Evolutionary conservation across 2,888 invertebrate genomes (phyloP), one percentile per base, ranked within the genome.

Genomic region (Eremobia ochroleuca): DNA sequence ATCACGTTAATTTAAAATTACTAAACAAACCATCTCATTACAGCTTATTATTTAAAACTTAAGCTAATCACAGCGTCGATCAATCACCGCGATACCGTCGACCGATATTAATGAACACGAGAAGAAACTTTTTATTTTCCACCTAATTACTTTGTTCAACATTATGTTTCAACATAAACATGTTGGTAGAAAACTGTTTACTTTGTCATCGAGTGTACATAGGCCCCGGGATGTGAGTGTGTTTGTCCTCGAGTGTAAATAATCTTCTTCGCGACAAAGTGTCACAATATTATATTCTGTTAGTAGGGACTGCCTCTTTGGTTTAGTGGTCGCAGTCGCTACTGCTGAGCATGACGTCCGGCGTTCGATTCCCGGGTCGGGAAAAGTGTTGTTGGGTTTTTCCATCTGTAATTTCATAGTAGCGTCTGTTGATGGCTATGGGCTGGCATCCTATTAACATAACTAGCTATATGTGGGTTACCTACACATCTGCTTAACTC

Each of bases 51-150:
- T 87, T 87, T 87, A 85, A 83, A 81, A 82, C 65, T 85, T 76
- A 77, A 79, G 71, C 79, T 85, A 90, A 92, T 91, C 90, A 91
- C 84, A 75, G 70, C 74, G 69, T 73, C 90, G 84, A 92, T 91
- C 88, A 88, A 90, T 91, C 88, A 89, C 73, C 67, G 55, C 73
- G 87, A 85, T 85, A 87, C 62, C 70, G 81, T 86, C 84, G 79
- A 64, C 73, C 77, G 76, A 81, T 85, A 86, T 82, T 88, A 82
- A 86, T 85, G 70, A 76, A 79, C 77, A 82, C 71, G 61, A 76
- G 74, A 81, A 66, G 70, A 83, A 82, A 83, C 70, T 83, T 84
- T 84, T 80, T 73, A 77, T 73, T 79, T 78, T 46, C 49, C 64
- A 52, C 73, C 75, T 65, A 79, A 86, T 79, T 73, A 86, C 66